These are phyloP conservation scores for Megathymus violae DNA, from an alignment of 1,140 invertebrate species.

Conservation along the genomic window DNA sequence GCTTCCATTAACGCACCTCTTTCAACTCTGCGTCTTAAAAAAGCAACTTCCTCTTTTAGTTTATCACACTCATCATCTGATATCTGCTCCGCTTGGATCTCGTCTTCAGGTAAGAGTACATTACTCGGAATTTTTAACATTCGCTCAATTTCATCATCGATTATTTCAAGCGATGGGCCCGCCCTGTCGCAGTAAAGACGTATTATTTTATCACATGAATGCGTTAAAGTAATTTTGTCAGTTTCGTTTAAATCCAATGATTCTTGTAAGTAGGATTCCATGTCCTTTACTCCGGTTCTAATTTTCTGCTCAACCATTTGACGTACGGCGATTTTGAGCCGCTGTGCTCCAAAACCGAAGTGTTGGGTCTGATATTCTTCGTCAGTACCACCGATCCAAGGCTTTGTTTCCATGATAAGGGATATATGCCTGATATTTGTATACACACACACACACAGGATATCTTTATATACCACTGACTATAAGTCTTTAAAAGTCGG, in stretches of 20 bases:
- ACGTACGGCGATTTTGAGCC: slow-evolving; percentile 71
- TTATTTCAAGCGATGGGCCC: slow-evolving; percentile 56
- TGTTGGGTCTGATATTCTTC: slow-evolving; percentile 78
- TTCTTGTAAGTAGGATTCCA: slow-evolving; percentile 68
- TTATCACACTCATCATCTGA: slow-evolving; percentile 64
- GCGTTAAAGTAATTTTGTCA: slow-evolving; percentile 64
- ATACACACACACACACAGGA: no score
- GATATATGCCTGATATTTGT: no score
- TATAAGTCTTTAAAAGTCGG: no score
- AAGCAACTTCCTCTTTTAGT: slow-evolving; percentile 63
- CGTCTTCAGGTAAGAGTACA: slow-evolving; percentile 69
- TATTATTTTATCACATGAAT: slow-evolving; percentile 68
- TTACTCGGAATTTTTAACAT: slow-evolving; percentile 67
- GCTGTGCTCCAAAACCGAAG: slow-evolving; percentile 74
- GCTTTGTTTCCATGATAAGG: slow-evolving; percentile 62
- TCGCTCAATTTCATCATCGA: slow-evolving; percentile 70
- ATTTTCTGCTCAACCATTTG: slow-evolving; percentile 80
- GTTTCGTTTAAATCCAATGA: slow-evolving; percentile 67
- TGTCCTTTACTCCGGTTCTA: slow-evolving; percentile 60
- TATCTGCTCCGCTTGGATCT: slow-evolving; percentile 61
- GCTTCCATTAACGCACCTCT: slow-evolving; percentile 71
- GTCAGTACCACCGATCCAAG: slow-evolving; percentile 71
- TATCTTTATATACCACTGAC: no score
- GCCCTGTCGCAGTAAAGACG: slow-evolving; percentile 65
- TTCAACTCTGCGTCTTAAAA: slow-evolving; percentile 62